Evolutionary conservation across 2,888 invertebrate species (phyloP).

Genomic region (Lissonota sp.): DNA sequence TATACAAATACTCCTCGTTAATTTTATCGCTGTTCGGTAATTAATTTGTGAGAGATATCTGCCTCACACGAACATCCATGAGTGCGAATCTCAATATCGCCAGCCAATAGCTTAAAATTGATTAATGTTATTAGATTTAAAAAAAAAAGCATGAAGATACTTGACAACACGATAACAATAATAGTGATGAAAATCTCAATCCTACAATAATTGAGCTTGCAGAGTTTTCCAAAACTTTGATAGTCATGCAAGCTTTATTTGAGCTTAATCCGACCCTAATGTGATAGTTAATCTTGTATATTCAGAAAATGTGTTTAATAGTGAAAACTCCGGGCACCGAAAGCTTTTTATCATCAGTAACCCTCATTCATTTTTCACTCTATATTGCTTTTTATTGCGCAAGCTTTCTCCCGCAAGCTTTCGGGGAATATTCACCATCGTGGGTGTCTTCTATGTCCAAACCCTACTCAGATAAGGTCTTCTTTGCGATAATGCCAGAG

Average conservation of each 20-base stretch:
- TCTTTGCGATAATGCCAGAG: neutral
- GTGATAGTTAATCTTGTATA: conserved; percentile 18
- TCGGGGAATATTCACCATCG: conserved; percentile 10
- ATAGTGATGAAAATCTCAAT: too few species aligned
- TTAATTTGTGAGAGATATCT: conserved; percentile 41
- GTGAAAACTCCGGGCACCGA: neutral
- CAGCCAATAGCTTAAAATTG: neutral
- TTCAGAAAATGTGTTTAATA: conserved; percentile 11
- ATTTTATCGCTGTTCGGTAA: conserved; percentile 34
- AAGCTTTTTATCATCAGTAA: conserved; percentile 14
- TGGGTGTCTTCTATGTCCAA: neutral
- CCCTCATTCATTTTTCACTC: neutral
- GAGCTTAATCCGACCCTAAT: neutral
- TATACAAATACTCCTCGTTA: neutral
- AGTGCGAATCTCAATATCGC: too few species aligned
- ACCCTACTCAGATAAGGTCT: neutral
- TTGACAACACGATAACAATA: too few species aligned
- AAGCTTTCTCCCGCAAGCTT: conserved; percentile 6
- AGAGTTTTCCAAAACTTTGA: neutral
- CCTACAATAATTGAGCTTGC: too few species aligned
- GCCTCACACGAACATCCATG: too few species aligned
- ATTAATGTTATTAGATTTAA: neutral
- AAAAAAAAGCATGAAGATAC: neutral
- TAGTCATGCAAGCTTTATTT: neutral
- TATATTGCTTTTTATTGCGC: conserved; percentile 1